Percentiles rank a stretch among this genome's conserved stretches.
phyloP scores from a whole-genome alignment of 1,140 invertebrate genomes.

The Hylyphantes graminicola region DNA sequence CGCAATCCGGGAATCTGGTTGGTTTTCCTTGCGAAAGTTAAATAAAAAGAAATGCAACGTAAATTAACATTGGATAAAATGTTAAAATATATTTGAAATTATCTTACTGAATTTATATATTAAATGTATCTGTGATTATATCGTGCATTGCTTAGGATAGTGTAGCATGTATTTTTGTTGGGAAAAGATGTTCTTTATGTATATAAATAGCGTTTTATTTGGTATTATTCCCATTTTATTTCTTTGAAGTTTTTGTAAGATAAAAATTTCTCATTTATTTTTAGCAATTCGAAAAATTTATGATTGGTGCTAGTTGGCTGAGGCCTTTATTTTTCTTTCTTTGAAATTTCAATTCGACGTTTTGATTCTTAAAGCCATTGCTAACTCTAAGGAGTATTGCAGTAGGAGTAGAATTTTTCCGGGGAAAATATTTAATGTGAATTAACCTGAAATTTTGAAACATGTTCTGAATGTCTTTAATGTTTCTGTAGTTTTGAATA shows the following conservation, averaged over 20 bases:
- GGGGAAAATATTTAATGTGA: neutral
- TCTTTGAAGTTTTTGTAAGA: constrained; percentile 23
- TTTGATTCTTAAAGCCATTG: constrained; percentile 1
- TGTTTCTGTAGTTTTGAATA: neutral
- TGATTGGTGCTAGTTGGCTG: constrained; percentile 39
- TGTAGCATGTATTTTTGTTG: constrained; percentile 20
- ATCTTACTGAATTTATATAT: constrained; percentile 18
- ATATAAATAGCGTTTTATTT: constrained; percentile 35
- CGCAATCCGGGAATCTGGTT: constrained; percentile 15
- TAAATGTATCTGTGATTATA: constrained; percentile 29
- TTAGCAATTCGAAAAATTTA: constrained; percentile 16
- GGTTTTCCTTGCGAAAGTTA: too few species aligned
- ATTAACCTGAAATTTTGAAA: neutral
- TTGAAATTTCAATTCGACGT: neutral
- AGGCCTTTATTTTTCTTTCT: constrained; percentile 15
- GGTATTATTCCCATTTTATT: constrained; percentile 20
- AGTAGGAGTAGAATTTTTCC: constrained; percentile 5
- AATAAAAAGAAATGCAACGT: constrained; percentile 14
- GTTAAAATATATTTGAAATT: constrained; percentile 40
- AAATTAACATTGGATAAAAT: constrained; percentile 42
- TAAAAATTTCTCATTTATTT: constrained; percentile 12
- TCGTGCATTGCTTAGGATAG: constrained; percentile 37
- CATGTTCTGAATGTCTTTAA: neutral
- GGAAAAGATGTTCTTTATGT: constrained; percentile 34
- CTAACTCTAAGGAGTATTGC: neutral